Evolutionary conservation across 2,888 invertebrate genomes (phyloP), one percentile per base, ranked within the genome.

Genomic region (Abscondita cerata): DNA sequence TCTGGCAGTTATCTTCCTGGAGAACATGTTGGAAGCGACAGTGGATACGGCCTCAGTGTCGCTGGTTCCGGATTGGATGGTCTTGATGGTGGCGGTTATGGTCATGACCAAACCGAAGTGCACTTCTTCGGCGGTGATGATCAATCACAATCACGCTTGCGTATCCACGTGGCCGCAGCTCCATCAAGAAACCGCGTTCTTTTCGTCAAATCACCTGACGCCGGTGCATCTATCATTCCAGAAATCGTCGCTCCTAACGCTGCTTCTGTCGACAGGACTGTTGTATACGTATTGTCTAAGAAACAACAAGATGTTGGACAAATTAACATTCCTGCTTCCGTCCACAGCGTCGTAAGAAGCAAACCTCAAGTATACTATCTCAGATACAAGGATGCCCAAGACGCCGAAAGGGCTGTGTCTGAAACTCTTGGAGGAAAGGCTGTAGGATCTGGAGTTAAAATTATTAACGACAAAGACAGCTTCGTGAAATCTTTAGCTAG

Each of bases 271-370:
- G 44, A 44, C 3, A 44, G 44, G 19, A 44, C 44, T 11, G 44
- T 44, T 11, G 44, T 44, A 11, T 44, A 44, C 44, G 44, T 44
- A 16, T 19, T 44, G n/a, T 44, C 44, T 19, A 44, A 44, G 44
- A 44, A 44, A 44, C 44, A 44, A 19, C 18, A 44, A 1, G 16
- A 4, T 2, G 18, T 44, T 5, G 44, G 44, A 16, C 11, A 16
- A 9, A 44, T 44, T 18, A 44, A 16, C 11, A 15, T 44, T 44
- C 44, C 44, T 11, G 2, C 44, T 18, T 44, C 44, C 19, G 44
- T 44, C 19, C 16, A 16, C 8, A 16, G 19, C 19, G 44, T 44
- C 19, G 16, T 44, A 11, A 44, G 11, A 11, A 18, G 18, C 18
- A 44, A 44, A 44, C 44, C 44, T 3, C 18, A 44, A 16, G 44